Evolutionary conservation across 2,888 invertebrate genomes (phyloP), one percentile per base, ranked within the genome.

Genomic region (Glaucopsyche alexis): DNA sequence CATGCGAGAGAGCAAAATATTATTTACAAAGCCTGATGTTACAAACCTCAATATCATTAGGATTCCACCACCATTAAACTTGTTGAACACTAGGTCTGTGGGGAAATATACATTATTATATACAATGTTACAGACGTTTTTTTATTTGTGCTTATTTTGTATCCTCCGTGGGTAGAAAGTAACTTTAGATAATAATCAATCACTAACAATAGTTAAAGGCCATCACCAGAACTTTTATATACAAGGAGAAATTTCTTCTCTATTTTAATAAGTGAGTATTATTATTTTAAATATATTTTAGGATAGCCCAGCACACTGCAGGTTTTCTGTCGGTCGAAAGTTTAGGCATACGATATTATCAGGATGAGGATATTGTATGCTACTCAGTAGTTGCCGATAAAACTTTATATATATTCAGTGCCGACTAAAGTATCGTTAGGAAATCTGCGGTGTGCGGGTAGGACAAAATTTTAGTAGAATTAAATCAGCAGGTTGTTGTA

Each of bases 51-150:
- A 49, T 76, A 72, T 79, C 83, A 86, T 81, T 81, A 78, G 81
- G 80, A 76, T 74, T 85, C 91, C 92, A 90, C 84, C 92, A 91
- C 90, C 91, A 76, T 85, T 90, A 92, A 74, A 92, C 88, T 90
- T 91, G 91, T 82, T 82, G 83, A 86, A 90, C 88, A 83, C 82
- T 84, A 83, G 82, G 82, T 79, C 76, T 81, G 82, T 75, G 80
- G 86, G 79, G 74, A 78, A 75, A 74, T 65, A 74, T 38, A 72
- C n/a, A 52, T 66, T 73, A 73, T 80, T 79, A 80, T 78, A n/a
- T n/a, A n/a, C n/a, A 71, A 74, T 74, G 2, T 69, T 71, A 71
- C 50, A 40, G 65, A 74, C 71, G 55, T 16, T 29, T 40, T 8
- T 45, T 45, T 16, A 5, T 42, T 42, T 45, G 42, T 7, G 16